These are phyloP conservation scores for Toxotes jaculatrix DNA, from an alignment of 2,113 vertebrate species.

Conservation along the genomic window DNA sequence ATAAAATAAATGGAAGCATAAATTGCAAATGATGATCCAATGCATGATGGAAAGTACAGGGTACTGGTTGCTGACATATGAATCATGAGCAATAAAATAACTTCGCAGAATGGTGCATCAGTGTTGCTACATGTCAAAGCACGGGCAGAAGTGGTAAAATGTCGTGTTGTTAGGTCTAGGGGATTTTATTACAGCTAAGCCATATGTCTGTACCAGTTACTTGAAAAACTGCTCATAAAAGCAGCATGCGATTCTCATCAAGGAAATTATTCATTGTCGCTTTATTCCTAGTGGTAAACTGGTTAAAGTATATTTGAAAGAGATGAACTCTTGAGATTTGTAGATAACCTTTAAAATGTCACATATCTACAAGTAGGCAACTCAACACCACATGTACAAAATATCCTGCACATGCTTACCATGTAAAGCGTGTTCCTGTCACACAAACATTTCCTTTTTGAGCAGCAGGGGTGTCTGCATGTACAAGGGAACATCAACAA, in stretches of 20 bases:
- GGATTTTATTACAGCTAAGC: no score
- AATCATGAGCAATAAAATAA: no score
- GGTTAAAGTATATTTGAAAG: not conserved
- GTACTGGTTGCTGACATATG: not conserved
- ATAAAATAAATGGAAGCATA: not conserved
- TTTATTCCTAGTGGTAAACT: not conserved
- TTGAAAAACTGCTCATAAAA: not conserved
- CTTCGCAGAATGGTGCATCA: not conserved
- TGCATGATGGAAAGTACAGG: no score
- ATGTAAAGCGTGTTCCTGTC: constrained; percentile 21
- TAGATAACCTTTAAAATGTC: constrained; percentile 13
- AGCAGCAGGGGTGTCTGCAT: constrained; percentile 10
- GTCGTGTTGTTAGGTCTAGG: no score
- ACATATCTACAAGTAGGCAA: not conserved
- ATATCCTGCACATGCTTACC: constrained; percentile 17
- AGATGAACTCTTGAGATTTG: constrained; percentile 1
- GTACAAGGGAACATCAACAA: constrained; percentile 13
- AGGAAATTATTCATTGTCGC: not conserved
- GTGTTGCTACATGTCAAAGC: not conserved
- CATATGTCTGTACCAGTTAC: no score
- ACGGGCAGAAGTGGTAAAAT: no score
- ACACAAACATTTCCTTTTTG: constrained; percentile 53
- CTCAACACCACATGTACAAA: not conserved
- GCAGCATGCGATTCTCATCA: not conserved
- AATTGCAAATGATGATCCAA: not conserved